Evolutionary conservation across 2,113 vertebrate genomes (phyloP), one percentile per base, ranked within the genome.

Genomic region (Elephantulus edwardii): DNA sequence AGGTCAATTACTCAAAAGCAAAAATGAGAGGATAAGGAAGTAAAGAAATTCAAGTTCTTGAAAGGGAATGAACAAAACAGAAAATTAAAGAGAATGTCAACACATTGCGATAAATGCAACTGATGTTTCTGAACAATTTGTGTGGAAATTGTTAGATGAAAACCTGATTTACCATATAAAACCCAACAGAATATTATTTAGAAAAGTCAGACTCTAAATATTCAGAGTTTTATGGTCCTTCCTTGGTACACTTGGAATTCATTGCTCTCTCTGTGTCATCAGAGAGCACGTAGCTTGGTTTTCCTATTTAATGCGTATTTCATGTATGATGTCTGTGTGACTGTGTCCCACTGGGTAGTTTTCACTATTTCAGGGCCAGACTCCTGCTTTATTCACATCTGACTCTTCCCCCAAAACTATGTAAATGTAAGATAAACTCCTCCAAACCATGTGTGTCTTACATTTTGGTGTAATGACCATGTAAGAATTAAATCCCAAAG

Each of bases 321-420:
- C 24, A 13, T n/a, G 8, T 8, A 2, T 54, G 20, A 12, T 88
- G 4, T 38, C 86, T 80, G 1, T 62, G n/a, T 20, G 12, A 42
- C 46, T 71, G 4, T 46, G 17, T 46, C 71, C 35, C 13, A 64
- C 8, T 70, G 11, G 40, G 38, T 75, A 58, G 22, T 54, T 83
- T 38, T 48, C 58, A 26, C 28, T 19, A 7, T 16, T 46, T 62
- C 80, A 62, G 5, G 38, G 13, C 3, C 64, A 79, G 22, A 86
- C 35, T 94, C 42, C 48, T 38, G 4, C 87, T 58, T 92, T 92
- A 56, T 52, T n/a, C n/a, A 64, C 20, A 77, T 72, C 66, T 85
- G 58, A 78, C 11, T 12, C 9, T 84, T 7, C 60, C 9, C 48
- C 16, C 5, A 1, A 46, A 71, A 78, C 33, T n/a, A 46, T 30